Evolutionary conservation across 2,888 invertebrate species (phyloP).

Genomic region (Dicycla oo): DNA sequence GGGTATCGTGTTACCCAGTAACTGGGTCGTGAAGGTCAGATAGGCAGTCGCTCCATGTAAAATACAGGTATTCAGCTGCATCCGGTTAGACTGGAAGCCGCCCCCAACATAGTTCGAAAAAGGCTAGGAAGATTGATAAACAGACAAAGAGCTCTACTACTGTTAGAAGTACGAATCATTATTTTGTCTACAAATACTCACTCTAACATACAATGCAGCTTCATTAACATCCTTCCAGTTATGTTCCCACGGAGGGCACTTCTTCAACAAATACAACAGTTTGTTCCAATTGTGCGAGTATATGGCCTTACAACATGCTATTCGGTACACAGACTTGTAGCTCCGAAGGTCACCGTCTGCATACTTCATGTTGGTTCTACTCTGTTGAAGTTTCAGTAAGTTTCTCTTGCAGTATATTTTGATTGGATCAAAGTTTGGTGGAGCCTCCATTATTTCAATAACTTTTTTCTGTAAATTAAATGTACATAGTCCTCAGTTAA

Average conservation of each 20-base stretch:
- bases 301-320: constrained; percentile 76
- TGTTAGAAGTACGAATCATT: not conserved
- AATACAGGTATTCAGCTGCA: no score
- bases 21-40: no score
- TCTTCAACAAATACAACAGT: constrained; percentile 78
- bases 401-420: constrained; percentile 74
- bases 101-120: no score
- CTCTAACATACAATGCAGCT: constrained; percentile 75
- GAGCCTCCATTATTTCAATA: constrained; percentile 68
- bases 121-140: no score
- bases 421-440: constrained; percentile 50
- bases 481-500: not conserved
- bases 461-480: constrained; percentile 75
- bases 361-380: constrained; percentile 51
- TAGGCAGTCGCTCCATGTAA: no score
- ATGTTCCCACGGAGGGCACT: constrained; percentile 79
- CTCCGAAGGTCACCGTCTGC: constrained; percentile 37
- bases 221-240: constrained; percentile 56
- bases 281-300: constrained; percentile 85
- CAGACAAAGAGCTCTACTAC: not conserved
- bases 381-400: constrained; percentile 72
- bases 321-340: constrained; percentile 64
- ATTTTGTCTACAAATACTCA: constrained; percentile 63
- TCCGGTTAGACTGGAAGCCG: no score
- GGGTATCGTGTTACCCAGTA: no score